Evolutionary conservation across 2,113 vertebrate genomes (phyloP).

Genomic region (Perca fluviatilis): DNA sequence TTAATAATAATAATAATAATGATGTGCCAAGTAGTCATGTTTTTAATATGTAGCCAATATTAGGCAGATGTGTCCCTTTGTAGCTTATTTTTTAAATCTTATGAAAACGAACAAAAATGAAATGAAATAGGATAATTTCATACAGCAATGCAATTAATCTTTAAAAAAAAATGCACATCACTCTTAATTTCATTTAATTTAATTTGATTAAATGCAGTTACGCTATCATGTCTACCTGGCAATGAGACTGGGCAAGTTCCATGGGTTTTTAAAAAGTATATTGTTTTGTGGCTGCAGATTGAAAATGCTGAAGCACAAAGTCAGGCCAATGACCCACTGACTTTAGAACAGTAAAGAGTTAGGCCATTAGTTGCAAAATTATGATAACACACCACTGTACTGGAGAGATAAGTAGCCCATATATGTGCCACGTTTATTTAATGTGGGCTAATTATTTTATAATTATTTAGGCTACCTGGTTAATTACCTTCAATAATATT

Average conservation of each 20-base stretch:
- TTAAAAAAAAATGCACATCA: not conserved
- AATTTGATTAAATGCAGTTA: not conserved
- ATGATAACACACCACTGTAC: not conserved
- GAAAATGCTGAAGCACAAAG: not conserved
- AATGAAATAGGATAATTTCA: not conserved
- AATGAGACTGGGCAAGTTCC: not conserved
- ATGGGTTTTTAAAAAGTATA: not conserved
- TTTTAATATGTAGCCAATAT: not conserved
- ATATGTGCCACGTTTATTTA: not conserved
- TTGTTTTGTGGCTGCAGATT: not conserved
- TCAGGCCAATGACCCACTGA: not conserved
- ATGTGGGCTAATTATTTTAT: not conserved
- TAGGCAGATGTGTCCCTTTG: not conserved
- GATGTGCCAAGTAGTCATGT: not conserved
- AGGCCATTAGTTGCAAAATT: not conserved
- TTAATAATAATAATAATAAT: not conserved
- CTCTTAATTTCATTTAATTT: too few relatives aligned
- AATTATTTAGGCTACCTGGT: not conserved
- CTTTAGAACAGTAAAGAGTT: not conserved
- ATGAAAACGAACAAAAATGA: not conserved
- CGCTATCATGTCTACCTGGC: not conserved
- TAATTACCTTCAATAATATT: not conserved
- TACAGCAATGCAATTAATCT: not conserved
- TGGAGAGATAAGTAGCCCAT: not conserved
- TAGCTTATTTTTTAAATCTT: not conserved